phyloP scores from a whole-genome alignment of 2,888 invertebrate species.

The Thereva unica region DNA sequence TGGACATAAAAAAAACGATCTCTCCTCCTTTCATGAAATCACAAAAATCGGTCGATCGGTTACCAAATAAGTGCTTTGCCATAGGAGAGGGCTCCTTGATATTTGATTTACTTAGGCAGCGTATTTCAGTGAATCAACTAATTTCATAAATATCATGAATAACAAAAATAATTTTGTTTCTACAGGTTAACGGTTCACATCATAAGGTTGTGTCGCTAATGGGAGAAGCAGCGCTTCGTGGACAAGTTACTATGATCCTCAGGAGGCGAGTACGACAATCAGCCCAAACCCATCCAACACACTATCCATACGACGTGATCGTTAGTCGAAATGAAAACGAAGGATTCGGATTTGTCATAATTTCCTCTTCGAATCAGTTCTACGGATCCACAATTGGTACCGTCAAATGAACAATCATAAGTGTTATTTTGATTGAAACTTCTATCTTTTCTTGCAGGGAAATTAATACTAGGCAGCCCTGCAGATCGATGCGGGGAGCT shows the following conservation, averaged over 20 bases:
- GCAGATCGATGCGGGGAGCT: constrained; percentile 91
- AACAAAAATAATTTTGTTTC: constrained; percentile 42
- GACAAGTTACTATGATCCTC: constrained; percentile 81
- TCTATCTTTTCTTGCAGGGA: constrained; percentile 64
- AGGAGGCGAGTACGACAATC: constrained; percentile 62
- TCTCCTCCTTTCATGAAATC: too few species aligned
- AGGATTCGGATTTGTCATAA: constrained; percentile 98
- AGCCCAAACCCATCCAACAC: constrained; percentile 47
- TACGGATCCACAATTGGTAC: constrained; percentile 82
- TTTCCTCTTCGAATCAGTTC: constrained; percentile 85
- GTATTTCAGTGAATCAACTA: too few species aligned
- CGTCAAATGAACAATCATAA: constrained; percentile 12
- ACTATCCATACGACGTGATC: constrained; percentile 85
- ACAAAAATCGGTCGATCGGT: too few species aligned
- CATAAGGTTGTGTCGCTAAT: constrained; percentile 92
- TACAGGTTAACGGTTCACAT: constrained; percentile 78
- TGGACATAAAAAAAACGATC: too few species aligned
- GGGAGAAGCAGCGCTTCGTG: constrained; percentile 83
- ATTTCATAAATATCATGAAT: too few species aligned
- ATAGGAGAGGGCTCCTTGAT: too few species aligned
- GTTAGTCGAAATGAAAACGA: constrained; percentile 90
- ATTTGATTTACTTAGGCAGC: too few species aligned
- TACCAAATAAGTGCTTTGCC: too few species aligned
- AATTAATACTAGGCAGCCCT: constrained; percentile 93
- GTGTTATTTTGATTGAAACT: not conserved